Evolutionary conservation across 2,113 vertebrate genomes (phyloP).

Genomic region (Gnathonemus echidnorhynchus): DNA sequence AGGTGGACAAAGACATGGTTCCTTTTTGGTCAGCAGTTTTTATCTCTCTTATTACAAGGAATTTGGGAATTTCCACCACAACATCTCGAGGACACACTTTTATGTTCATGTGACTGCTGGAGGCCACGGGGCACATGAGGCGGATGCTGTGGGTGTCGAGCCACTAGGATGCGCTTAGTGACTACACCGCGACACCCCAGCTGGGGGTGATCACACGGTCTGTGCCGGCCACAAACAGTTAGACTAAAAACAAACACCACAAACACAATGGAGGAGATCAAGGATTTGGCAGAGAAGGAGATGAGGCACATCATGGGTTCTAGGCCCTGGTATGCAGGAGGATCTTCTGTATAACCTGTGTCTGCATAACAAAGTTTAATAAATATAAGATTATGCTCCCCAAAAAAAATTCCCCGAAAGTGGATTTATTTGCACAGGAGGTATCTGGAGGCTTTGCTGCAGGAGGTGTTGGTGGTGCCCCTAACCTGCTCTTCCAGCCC

Average conservation of each 20-base stretch:
- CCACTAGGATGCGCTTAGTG: not conserved
- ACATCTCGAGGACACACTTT: not conserved
- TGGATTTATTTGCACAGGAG: conserved; percentile 11
- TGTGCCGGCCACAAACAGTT: not conserved
- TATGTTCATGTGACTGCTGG: not conserved
- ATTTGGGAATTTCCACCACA: conserved; percentile 20
- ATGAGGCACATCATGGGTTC: not conserved
- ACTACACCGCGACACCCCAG: not conserved
- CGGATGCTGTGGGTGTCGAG: conserved; percentile 17
- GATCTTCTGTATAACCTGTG: not conserved
- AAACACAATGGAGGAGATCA: not conserved
- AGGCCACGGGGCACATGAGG: not conserved
- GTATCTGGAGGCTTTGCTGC: conserved; percentile 26
- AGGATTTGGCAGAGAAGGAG: not conserved
- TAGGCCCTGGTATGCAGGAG: not conserved
- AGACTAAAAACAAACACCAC: not conserved
- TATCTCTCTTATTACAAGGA: not conserved
- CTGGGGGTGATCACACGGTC: not conserved
- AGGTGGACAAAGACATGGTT: conserved; percentile 64
- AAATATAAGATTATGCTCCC: too few species aligned
- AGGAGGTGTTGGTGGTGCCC: not conserved
- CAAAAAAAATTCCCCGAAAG: not conserved
- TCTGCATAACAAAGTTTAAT: not conserved
- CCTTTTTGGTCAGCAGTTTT: not conserved
- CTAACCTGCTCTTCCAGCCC: not conserved